Evolutionary conservation across 2,888 invertebrate species (phyloP).

Genomic region (Rotaria socialis): DNA sequence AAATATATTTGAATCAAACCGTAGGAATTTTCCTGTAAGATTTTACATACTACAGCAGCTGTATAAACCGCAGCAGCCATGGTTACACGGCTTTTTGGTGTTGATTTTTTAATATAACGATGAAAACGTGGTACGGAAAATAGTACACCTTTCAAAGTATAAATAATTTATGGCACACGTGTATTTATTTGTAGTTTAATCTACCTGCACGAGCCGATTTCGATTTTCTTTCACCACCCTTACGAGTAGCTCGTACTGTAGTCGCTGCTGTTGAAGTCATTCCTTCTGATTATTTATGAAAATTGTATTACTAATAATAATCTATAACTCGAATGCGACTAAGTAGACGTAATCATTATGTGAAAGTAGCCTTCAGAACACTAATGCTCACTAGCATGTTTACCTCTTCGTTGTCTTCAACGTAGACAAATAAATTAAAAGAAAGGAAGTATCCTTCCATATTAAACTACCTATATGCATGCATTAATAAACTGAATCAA

Average conservation of each 20-base stretch:
- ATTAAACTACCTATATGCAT: neutral
- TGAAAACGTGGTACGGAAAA: conserved; percentile 33
- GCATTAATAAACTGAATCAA: neutral
- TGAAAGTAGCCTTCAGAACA: neutral
- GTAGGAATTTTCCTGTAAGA: neutral
- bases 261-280: neutral
- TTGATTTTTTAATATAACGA: conserved; percentile 23
- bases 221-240: neutral
- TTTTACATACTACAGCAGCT: neutral
- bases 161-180: neutral
- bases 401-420: neutral
- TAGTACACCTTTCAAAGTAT: neutral
- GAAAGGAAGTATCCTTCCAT: neutral
- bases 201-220: conserved; percentile 29
- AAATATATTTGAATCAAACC: neutral
- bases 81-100: conserved; percentile 8
- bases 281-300: neutral
- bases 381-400: neutral
- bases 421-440: neutral
- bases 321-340: neutral
- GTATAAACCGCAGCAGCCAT: neutral
- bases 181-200: neutral
- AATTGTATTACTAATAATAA: too few species aligned
- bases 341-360: neutral
- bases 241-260: neutral